These are phyloP conservation scores for Synanthedon andrenaeformis DNA, from an alignment of 2,888 invertebrate species.

Conservation along the genomic window DNA sequence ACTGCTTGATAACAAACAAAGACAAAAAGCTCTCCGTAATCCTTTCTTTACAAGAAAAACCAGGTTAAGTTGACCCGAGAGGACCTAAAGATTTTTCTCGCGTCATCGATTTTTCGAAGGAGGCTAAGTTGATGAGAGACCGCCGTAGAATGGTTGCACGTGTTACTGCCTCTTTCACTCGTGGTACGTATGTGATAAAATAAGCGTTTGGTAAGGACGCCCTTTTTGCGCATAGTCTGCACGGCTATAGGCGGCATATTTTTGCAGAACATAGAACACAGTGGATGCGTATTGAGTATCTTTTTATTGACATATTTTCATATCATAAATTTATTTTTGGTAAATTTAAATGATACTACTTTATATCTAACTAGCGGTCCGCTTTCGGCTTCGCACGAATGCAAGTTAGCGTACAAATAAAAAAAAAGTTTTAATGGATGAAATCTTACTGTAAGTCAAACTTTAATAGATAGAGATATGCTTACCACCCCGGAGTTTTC, in stretches of 20 bases:
- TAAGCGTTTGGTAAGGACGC: slow-evolving; percentile 52
- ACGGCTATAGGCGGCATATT: slow-evolving; percentile 66
- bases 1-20: slow-evolving; percentile 39
- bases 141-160: slow-evolving; percentile 11
- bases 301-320: no score
- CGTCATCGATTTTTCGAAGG: background rate
- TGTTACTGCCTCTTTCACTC: slow-evolving; percentile 29
- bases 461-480: no score
- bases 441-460: no score
- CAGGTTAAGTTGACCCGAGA: slow-evolving; percentile 18
- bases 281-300: slow-evolving; percentile 21
- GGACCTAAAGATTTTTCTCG: slow-evolving; percentile 14
- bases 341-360: background rate
- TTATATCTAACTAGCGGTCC: no score
- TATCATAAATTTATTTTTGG: background rate
- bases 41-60: slow-evolving; percentile 17
- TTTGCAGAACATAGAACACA: slow-evolving; percentile 26
- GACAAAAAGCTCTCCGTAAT: slow-evolving; percentile 38
- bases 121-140: background rate
- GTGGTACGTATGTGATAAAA: slow-evolving; percentile 60
- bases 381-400: no score
- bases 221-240: slow-evolving; percentile 68
- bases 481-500: no score
- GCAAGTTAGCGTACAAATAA: no score
- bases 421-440: no score